These are phyloP conservation scores for Mayetiola destructor DNA, from an alignment of 2,888 invertebrate genomes.

Conservation along the genomic window DNA sequence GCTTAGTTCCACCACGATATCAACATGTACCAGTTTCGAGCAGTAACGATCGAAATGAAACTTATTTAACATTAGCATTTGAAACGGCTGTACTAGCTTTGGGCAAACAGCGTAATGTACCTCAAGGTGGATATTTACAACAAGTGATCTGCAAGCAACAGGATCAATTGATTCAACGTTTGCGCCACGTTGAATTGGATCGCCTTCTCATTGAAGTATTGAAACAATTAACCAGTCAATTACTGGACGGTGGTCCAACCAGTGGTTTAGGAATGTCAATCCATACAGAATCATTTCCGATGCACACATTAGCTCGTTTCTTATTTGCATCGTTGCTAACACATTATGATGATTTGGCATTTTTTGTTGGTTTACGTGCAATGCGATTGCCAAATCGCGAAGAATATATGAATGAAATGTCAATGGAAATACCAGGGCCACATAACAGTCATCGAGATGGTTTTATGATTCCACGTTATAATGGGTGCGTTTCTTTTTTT, in stretches of 20 bases:
- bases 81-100: constrained; percentile 65
- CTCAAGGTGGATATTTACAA: constrained; percentile 65
- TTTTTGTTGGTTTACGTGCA: constrained; percentile 60
- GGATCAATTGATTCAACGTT: constrained; percentile 57
- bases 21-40: constrained; percentile 64
- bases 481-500: background rate
- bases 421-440: constrained; percentile 30
- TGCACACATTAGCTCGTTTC: constrained; percentile 71
- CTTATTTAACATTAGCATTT: constrained; percentile 57
- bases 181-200: constrained; percentile 65
- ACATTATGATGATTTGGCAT: constrained; percentile 63
- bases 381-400: constrained; percentile 66
- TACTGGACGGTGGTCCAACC: constrained; percentile 62
- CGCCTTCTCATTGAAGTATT: constrained; percentile 52
- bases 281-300: constrained; percentile 67
- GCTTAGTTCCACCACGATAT: constrained; percentile 38
- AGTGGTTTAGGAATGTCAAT: constrained; percentile 56
- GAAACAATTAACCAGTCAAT: constrained; percentile 49
- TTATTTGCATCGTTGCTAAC: constrained; percentile 62
- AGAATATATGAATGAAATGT: constrained; percentile 38
- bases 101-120: constrained; percentile 65
- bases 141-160: constrained; percentile 58
- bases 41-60: constrained; percentile 56
- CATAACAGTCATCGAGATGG: constrained; percentile 42
- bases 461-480: constrained; percentile 42